These are phyloP conservation scores for Arothron firmamentum DNA, from an alignment of 2,113 vertebrate genomes.

Conservation along the genomic window DNA sequence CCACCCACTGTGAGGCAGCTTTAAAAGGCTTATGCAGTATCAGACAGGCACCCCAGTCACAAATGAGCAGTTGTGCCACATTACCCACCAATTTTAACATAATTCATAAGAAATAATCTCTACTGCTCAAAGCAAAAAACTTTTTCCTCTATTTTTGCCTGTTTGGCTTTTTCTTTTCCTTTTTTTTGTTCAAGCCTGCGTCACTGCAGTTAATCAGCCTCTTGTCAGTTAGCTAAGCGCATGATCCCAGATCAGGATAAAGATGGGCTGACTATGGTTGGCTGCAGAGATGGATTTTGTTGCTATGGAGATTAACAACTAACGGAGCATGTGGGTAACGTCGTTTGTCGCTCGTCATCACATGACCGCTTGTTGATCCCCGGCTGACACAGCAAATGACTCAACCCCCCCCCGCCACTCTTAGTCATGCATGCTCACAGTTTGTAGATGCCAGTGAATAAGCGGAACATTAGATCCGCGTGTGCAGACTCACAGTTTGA, in stretches of 20 bases:
- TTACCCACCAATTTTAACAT: background rate
- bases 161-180: background rate
- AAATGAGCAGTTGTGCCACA: background rate
- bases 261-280: slow-evolving; percentile 35
- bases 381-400: slow-evolving; percentile 27
- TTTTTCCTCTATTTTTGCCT: background rate
- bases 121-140: background rate
- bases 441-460: background rate
- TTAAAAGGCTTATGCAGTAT: slow-evolving; percentile 46
- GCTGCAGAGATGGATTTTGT: slow-evolving; percentile 32
- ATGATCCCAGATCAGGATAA: slow-evolving; percentile 46
- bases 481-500: slow-evolving; percentile 86
- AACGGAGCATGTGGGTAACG: slow-evolving; percentile 24
- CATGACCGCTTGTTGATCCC: slow-evolving; percentile 8
- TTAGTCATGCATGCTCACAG: background rate
- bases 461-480: too few species aligned
- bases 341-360: slow-evolving; percentile 37
- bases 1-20: slow-evolving; percentile 28
- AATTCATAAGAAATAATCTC: background rate
- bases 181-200: too few species aligned
- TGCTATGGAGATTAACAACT: slow-evolving; percentile 34
- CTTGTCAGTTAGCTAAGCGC: slow-evolving; percentile 45
- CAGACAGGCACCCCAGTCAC: background rate
- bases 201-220: slow-evolving; percentile 37
- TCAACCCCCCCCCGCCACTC: slow-evolving; percentile 1